Base-by-base conservation (phyloP, 2,113 vertebrate species). In the Electrona antarctica region DNA sequence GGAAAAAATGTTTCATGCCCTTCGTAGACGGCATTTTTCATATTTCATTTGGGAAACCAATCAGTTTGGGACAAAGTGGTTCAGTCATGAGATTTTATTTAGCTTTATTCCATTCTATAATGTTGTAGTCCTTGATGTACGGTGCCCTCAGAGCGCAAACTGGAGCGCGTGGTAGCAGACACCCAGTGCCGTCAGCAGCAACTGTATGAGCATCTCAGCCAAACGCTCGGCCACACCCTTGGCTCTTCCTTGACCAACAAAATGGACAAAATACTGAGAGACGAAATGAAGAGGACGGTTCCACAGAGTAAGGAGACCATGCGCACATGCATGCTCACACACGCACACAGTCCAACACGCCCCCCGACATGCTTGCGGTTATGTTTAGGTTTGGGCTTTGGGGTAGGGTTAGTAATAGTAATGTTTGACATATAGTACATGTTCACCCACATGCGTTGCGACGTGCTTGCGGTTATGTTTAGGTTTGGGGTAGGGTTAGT, bases 221-320 rank as follows among this genome's bases (percentile, higher is more conserved):
- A 98, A 83, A 96, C 98, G 86, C 94, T 99, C 6, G 93, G 95
- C 33, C 96, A 97, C 67, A 84, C 93, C 9, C 90, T 99, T 71
- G 94, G 93, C 87, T 90, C 94, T 0, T 92, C 94, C 0, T 82
- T 98, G 1, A 94, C 93, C 58, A 95, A 79, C 88, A 91, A 95
- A 0, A 89, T 99, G 86, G 98, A 99, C 84, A 97, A 96, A 71
- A 94, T 96, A 21, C 49, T 99, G 6, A 94, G 97, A 0, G 98
- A 99, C 0, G 98, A 99, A 80, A 95, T 98, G 90, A 98, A 98
- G 91, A 99, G 96, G 87, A 94, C 93, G 0, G 86, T 99, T n/a
- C 95, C 97, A 9, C 95, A 93, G n/a, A 95, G 98, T 99, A 92
- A 95, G 21, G 21, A 21, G 21, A 21, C 21, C 21, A 21, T 2